Base-by-base conservation (phyloP, 1,140 invertebrate species). In the Drosophila eugracilis region DNA sequence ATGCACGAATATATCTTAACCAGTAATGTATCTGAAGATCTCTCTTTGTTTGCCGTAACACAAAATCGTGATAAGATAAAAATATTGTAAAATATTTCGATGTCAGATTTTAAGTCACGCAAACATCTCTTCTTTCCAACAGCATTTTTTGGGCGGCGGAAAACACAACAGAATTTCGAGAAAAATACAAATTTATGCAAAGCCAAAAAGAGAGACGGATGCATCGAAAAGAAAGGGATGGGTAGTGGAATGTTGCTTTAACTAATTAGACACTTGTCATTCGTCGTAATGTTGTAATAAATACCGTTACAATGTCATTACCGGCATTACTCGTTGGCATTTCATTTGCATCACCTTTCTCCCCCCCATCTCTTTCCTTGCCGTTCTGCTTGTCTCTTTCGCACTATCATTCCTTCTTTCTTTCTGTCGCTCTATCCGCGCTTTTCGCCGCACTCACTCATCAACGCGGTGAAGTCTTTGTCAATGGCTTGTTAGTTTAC, bases 251-350 rank as follows among this genome's bases (percentile, higher is more conserved):
- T 81, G 83, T 86, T 81, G 83, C 45, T 36, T 45, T 39, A 78
- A 81, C 81, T 88, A 86, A 86, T 86, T 86, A 86, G 81, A 81
- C 83, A 78, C 83, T 86, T 86, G 81, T 88, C 83, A 75, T 81
- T 81, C 69, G 78, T 67, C 48, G 74, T 86, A 81, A 88, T 86
- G 83, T 78, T 86, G 81, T 86, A 86, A 86, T 86, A 86, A 88
- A 86, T 86, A 88, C 81, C 81, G 81, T 88, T 88, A 81, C 81
- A 86, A 86, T 86, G 81, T 86, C 81, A 86, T 86, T 86, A 88
- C 81, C 81, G 63, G 73, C 81, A 85, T 77, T 85, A 81, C 81
- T 70, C 75, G 80, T 41, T 59, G 72, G 66, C 55, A 83, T 84
- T 85, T 48, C 47, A 15, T 74, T 65, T 39, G 47, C 39, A 26